These are phyloP conservation scores for Smutsia temminckii DNA, from an alignment of 2,797 vertebrate species.

Conservation along the genomic window DNA sequence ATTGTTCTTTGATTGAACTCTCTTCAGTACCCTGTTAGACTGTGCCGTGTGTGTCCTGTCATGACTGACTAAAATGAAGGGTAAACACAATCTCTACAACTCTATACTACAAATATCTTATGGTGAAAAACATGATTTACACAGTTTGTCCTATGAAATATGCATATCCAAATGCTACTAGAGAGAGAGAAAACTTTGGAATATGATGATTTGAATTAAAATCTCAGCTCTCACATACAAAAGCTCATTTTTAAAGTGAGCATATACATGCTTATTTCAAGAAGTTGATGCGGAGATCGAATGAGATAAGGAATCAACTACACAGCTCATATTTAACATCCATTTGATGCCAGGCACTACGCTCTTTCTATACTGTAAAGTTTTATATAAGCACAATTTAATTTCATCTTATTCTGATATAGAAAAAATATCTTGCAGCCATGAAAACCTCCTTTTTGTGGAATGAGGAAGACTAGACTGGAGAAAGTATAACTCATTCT, in stretches of 20 bases:
- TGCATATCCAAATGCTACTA: background rate
- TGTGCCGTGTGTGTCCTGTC: background rate
- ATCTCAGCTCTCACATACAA: background rate
- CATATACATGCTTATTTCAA: background rate
- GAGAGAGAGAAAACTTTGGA: background rate
- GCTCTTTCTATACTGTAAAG: background rate
- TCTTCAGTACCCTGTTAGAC: background rate
- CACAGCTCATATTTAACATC: background rate
- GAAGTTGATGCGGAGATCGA: background rate
- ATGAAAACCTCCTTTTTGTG: background rate
- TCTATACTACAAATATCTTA: background rate
- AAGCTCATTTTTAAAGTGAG: background rate
- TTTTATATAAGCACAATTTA: background rate
- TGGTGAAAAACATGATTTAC: conserved; percentile 7
- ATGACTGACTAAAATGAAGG: background rate
- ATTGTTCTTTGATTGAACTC: background rate
- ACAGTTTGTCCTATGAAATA: background rate
- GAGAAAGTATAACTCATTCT: background rate
- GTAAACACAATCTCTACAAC: background rate
- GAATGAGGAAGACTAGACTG: background rate
- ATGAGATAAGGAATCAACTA: background rate
- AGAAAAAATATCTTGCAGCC: background rate
- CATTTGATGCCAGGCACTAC: background rate
- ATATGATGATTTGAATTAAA: background rate
- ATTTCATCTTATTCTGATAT: background rate